These are phyloP conservation scores for Eupithecia inturbata DNA, from an alignment of 2,888 invertebrate species.

Conservation along the genomic window DNA sequence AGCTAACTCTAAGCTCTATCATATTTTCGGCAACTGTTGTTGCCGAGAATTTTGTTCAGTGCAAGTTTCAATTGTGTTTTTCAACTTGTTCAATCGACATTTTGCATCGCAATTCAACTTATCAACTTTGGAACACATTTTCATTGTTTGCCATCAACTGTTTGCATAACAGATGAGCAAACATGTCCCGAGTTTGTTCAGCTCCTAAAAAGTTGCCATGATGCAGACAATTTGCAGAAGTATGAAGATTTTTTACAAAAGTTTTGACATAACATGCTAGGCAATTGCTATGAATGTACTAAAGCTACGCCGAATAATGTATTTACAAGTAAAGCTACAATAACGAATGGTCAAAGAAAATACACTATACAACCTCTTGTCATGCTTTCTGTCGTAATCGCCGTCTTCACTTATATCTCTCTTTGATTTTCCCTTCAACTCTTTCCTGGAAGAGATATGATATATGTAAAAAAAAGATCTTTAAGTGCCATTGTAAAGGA, in stretches of 20 bases:
- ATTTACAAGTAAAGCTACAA: constrained; percentile 3
- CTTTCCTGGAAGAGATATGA: constrained; percentile 67
- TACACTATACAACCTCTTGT: constrained; percentile 68
- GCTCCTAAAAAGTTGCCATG: neutral
- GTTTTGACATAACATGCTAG: constrained; percentile 1
- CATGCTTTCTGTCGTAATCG: constrained; percentile 81
- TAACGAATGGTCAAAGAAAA: constrained; percentile 15
- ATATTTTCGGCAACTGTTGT: neutral
- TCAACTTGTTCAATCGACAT: neutral
- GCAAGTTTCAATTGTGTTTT: neutral
- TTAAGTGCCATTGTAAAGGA: no score
- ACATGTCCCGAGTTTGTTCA: neutral
- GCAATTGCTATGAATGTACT: neutral
- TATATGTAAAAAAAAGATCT: neutral
- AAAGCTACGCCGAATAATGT: neutral
- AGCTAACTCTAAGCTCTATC: neutral
- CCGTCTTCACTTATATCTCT: constrained; percentile 79
- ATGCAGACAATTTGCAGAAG: neutral
- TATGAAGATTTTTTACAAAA: neutral
- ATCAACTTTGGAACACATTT: neutral
- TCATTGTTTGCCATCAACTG: neutral
- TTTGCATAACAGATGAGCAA: neutral
- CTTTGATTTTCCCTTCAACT: constrained; percentile 78
- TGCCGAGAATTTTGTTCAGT: neutral
- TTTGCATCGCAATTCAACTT: neutral